Percentiles rank a stretch among this genome's conserved stretches.
Conservation (phyloP, 2,888 invertebrate genomes). For the Melanostoma scalare region DNA sequence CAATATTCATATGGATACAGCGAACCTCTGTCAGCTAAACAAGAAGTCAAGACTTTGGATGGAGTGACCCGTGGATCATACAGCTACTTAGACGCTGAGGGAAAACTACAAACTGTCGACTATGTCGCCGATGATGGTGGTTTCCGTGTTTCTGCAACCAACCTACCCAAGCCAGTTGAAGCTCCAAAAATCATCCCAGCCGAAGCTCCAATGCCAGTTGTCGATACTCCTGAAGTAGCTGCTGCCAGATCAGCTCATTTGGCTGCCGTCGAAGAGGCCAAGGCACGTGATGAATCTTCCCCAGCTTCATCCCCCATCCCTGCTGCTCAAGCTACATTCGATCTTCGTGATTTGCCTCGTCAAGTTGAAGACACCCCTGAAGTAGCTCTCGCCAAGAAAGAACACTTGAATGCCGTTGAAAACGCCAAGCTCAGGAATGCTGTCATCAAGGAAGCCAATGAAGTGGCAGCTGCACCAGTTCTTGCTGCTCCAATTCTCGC, state of each 20-base stretch:
- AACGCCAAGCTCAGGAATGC: constrained; percentile 76
- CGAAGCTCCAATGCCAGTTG: constrained; percentile 73
- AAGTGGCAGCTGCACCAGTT: constrained; percentile 1
- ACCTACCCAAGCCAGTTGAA: constrained; percentile 82
- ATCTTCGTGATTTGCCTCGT: constrained; percentile 70
- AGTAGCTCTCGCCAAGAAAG: constrained; percentile 79
- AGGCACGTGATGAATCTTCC: constrained; percentile 74
- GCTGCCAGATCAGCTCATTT: constrained; percentile 77
- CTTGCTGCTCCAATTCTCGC: background rate
- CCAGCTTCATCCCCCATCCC: constrained; percentile 6
- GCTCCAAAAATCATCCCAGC: constrained; percentile 73
- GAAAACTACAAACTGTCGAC: constrained; percentile 84
- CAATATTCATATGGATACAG: constrained; percentile 86
- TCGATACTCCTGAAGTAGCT: constrained; percentile 77
- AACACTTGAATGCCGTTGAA: constrained; percentile 78
- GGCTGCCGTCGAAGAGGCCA: constrained; percentile 77
- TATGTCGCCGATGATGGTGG: constrained; percentile 85
- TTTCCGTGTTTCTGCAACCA: constrained; percentile 86
- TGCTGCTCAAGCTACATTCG: constrained; percentile 9
- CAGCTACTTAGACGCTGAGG: constrained; percentile 85
- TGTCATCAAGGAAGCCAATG: constrained; percentile 36
- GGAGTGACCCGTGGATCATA: constrained; percentile 85
- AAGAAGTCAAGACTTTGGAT: constrained; percentile 84
- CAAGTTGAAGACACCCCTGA: constrained; percentile 82
- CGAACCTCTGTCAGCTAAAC: constrained; percentile 84